Percentiles rank a stretch among this genome's conserved stretches.
These are phyloP conservation scores for Delia radicum DNA, from an alignment of 1,140 invertebrate species.

Conservation along the genomic window DNA sequence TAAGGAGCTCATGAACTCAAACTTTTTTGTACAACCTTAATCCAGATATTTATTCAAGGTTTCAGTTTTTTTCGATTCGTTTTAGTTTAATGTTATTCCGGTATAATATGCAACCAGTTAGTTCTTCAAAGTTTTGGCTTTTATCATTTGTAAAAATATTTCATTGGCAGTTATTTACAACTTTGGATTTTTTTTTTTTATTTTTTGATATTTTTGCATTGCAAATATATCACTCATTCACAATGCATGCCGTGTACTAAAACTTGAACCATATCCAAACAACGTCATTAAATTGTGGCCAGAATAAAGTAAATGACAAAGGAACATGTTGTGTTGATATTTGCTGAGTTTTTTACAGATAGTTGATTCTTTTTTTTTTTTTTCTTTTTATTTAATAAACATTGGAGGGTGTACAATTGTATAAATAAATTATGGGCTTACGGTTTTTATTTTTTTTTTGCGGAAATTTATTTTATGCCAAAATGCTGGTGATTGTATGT, in stretches of 20 bases:
- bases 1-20: too few relatives aligned
- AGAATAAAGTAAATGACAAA: background rate
- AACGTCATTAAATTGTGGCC: conserved; percentile 1
- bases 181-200: too few relatives aligned
- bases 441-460: too few relatives aligned
- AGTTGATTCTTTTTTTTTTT: background rate
- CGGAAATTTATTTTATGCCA: background rate
- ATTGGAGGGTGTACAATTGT: background rate
- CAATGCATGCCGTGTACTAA: background rate
- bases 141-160: too few relatives aligned
- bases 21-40: too few relatives aligned
- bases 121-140: too few relatives aligned
- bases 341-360: background rate
- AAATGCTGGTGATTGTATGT: background rate
- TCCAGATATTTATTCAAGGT: too few relatives aligned
- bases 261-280: background rate
- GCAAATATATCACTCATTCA: background rate
- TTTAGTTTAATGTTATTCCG: too few relatives aligned
- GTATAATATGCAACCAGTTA: too few relatives aligned
- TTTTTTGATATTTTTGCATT: background rate
- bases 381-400: background rate
- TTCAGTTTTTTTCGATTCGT: too few relatives aligned
- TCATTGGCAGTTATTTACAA: too few relatives aligned
- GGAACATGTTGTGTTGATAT: background rate
- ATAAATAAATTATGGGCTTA: background rate